These are phyloP conservation scores for Ennomos quercinarius DNA, from an alignment of 2,888 invertebrate genomes.

Conservation along the genomic window DNA sequence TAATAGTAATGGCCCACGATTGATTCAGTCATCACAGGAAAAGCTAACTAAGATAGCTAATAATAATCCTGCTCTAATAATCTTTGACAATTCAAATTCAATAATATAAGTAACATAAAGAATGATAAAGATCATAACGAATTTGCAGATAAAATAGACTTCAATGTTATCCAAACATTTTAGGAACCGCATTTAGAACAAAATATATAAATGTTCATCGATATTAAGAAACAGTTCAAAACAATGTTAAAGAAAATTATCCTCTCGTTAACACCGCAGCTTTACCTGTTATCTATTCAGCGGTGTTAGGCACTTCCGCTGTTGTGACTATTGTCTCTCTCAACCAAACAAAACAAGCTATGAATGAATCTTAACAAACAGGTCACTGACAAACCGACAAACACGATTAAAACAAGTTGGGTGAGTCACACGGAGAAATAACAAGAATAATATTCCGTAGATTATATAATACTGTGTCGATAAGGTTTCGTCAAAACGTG, in stretches of 20 bases:
- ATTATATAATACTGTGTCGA: constrained; percentile 32
- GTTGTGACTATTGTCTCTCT: constrained; percentile 18
- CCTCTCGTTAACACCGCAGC: constrained; percentile 10
- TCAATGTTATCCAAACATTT: no score
- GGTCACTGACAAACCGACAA: constrained; percentile 19
- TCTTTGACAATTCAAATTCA: no score
- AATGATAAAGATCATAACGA: no score
- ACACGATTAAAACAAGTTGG: constrained; percentile 18
- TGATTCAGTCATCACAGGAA: no score
- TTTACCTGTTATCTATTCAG: constrained; percentile 10
- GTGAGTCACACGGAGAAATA: constrained; percentile 31
- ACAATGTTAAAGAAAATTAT: neutral
- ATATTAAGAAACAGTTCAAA: neutral
- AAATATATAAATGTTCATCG: neutral
- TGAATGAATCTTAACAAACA: constrained; percentile 24
- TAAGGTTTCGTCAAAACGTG: constrained; percentile 21
- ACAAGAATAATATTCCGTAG: constrained; percentile 27
- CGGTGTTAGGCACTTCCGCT: constrained; percentile 17
- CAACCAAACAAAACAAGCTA: constrained; percentile 14
- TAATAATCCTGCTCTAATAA: no score
- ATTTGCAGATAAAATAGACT: no score
- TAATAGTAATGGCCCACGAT: no score
- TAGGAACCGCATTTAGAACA: no score
- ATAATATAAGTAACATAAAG: no score
- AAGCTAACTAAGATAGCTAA: no score